These are phyloP conservation scores for Porites lobata DNA, from an alignment of 92 coral and sea anemone species.

Conservation along the genomic window DNA sequence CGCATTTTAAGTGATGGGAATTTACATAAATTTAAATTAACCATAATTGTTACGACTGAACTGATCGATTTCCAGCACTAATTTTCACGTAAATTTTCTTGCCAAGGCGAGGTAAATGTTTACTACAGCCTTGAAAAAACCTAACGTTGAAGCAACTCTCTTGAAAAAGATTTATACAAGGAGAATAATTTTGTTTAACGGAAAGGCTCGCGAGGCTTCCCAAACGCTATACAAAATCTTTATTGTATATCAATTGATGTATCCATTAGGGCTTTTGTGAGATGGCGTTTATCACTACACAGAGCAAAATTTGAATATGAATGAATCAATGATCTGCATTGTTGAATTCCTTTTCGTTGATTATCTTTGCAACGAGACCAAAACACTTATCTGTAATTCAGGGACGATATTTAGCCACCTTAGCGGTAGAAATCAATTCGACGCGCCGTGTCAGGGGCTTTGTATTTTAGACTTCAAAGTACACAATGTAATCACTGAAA, in stretches of 20 bases:
- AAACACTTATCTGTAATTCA: constrained; percentile 63
- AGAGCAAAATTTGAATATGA: constrained; percentile 97
- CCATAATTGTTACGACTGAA: constrained; percentile 74
- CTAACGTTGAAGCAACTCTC: neutral
- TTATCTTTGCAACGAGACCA: constrained; percentile 84
- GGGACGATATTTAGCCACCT: constrained; percentile 37
- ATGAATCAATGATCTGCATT: constrained; percentile 87
- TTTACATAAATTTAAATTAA: constrained; percentile 83
- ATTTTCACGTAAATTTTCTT: constrained; percentile 35
- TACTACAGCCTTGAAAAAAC: neutral
- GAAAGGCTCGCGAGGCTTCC: constrained; percentile 55
- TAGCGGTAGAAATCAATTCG: constrained; percentile 42
- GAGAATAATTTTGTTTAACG: constrained; percentile 60
- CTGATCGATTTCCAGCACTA: constrained; percentile 71
- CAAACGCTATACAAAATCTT: constrained; percentile 77
- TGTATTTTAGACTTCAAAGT: constrained; percentile 29
- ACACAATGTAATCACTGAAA: constrained; percentile 61
- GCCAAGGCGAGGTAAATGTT: constrained; percentile 8
- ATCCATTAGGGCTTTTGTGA: constrained; percentile 84
- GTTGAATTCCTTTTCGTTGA: constrained; percentile 92
- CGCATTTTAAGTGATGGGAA: constrained; percentile 75
- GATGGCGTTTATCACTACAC: constrained; percentile 87
- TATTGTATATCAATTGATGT: constrained; percentile 82
- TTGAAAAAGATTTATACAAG: neutral
- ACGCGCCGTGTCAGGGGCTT: constrained; percentile 32